These are phyloP conservation scores for Coenonympha glycerion DNA, from an alignment of 2,888 invertebrate species.

Conservation along the genomic window DNA sequence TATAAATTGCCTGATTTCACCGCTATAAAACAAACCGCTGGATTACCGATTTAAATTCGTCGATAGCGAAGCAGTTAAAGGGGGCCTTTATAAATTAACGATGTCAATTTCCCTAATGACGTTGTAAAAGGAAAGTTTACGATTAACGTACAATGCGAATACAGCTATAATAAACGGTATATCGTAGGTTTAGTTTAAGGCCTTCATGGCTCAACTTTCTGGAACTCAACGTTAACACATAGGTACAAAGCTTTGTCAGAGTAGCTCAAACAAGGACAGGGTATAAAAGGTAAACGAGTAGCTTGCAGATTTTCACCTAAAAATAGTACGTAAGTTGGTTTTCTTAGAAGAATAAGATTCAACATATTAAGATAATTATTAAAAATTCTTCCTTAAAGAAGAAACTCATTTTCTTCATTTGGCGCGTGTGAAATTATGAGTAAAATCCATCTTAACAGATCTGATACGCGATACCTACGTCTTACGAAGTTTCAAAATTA, in stretches of 20 bases:
- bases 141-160: slow-evolving; percentile 47
- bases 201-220: not conserved
- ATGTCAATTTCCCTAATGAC: slow-evolving; percentile 73
- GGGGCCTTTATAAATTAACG: slow-evolving; percentile 69
- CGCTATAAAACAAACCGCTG: slow-evolving; percentile 69
- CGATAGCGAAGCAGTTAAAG: slow-evolving; percentile 65
- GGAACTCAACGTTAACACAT: not conserved
- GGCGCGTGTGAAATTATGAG: no score
- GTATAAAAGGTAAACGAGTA: no score
- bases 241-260: no score
- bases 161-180: slow-evolving; percentile 20
- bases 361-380: no score
- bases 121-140: slow-evolving; percentile 72
- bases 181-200: no score
- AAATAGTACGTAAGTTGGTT: no score
- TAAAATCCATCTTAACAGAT: not conserved
- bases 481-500: slow-evolving; percentile 53
- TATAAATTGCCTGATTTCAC: slow-evolving; percentile 60
- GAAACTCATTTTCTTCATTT: no score
- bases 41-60: slow-evolving; percentile 70
- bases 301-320: no score
- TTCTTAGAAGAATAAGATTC: no score
- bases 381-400: no score
- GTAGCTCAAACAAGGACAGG: no score
- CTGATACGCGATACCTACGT: slow-evolving; percentile 10